A percentile compares a stretch with the other conserved stretches of the same genome.
These are phyloP conservation scores for Zosterops japonicus DNA, from an alignment of 2,113 vertebrate species.

Conservation along the genomic window DNA sequence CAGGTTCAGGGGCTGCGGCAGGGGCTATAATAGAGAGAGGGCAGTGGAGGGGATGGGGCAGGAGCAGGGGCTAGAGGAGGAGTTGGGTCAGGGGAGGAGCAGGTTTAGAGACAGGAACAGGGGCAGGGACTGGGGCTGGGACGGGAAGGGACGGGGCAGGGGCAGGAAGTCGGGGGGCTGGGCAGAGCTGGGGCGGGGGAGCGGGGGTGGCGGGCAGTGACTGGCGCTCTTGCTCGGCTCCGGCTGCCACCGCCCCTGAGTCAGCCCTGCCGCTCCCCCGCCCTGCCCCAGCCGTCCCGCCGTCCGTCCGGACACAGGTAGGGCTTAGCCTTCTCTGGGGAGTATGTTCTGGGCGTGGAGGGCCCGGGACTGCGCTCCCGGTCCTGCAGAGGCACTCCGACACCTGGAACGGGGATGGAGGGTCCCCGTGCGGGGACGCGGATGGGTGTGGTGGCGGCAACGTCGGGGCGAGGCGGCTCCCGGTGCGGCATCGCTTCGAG, in stretches of 20 bases:
- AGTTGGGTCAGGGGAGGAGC: background rate
- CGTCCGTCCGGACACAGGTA: constrained; percentile 1
- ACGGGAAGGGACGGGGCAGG: background rate
- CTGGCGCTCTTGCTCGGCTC: background rate
- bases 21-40: background rate
- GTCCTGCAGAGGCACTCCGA: background rate
- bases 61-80: background rate
- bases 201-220: background rate
- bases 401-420: background rate
- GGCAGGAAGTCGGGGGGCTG: background rate
- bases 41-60: background rate
- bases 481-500: background rate
- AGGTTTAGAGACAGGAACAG: background rate
- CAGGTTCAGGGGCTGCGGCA: background rate
- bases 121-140: background rate
- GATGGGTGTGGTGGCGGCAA: background rate
- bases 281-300: background rate
- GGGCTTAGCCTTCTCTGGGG: background rate
- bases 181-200: background rate
- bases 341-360: background rate
- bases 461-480: background rate
- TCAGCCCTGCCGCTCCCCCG: background rate
- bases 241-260: background rate
- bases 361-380: background rate
- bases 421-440: background rate